Evolutionary conservation across 2,113 vertebrate genomes (phyloP).

Genomic region (Rhea americana): DNA sequence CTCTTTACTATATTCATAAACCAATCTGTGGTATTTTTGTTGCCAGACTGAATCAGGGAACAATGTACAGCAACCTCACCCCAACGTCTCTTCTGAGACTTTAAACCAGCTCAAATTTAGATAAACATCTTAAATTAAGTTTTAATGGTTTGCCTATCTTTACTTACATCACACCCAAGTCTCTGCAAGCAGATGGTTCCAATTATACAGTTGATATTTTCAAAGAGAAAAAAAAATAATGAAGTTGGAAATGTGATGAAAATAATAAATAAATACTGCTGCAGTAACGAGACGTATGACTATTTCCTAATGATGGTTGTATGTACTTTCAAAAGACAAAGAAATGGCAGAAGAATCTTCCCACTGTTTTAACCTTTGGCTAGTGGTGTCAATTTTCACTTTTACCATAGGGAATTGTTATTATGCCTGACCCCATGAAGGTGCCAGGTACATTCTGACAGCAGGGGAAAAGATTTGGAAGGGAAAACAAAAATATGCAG

Average conservation of each 20-base stretch:
- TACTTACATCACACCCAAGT: not conserved
- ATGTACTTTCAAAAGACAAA: not conserved
- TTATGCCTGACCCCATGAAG: not conserved
- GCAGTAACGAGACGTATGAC: not conserved
- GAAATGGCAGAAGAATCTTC: not conserved
- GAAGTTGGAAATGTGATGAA: not conserved
- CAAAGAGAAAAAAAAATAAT: not conserved
- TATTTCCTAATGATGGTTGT: not conserved
- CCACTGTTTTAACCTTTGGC: not conserved
- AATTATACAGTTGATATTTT: not conserved
- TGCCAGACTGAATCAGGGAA: not conserved
- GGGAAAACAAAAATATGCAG: not conserved
- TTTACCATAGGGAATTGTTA: not conserved
- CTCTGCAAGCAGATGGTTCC: not conserved
- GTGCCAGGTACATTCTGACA: accelerated
- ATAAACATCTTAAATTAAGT: not conserved
- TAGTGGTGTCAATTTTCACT: not conserved
- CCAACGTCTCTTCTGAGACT: not conserved
- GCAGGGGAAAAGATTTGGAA: not conserved
- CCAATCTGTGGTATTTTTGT: not conserved
- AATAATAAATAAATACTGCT: not conserved
- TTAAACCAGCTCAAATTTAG: not conserved
- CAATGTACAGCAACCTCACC: accelerated
- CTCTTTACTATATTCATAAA: not conserved
- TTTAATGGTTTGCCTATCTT: not conserved